Evolutionary conservation across 2,113 vertebrate species (phyloP).

Genomic region (Accipiter cooperii): DNA sequence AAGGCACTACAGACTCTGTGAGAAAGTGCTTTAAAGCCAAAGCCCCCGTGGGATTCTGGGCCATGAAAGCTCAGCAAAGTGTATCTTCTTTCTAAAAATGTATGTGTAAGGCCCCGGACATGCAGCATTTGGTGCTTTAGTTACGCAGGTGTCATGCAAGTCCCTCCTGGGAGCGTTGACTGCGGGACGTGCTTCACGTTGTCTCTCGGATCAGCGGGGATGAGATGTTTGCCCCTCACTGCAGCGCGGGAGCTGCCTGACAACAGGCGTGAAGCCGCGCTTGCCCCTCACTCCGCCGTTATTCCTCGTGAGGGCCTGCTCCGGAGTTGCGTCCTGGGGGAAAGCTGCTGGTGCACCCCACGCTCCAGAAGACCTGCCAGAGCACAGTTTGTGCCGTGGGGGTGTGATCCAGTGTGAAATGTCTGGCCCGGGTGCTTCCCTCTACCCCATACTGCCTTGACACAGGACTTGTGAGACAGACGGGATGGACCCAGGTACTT

Average conservation of each 20-base stretch:
- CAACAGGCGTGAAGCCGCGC: neutral
- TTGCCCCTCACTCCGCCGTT: neutral
- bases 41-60: neutral
- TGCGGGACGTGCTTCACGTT: neutral
- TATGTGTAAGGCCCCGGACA: neutral
- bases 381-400: neutral
- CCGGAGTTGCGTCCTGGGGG: neutral
- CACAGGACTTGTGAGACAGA: neutral
- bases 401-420: neutral
- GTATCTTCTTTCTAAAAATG: neutral
- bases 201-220: neutral
- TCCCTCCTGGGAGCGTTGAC: neutral
- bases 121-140: neutral
- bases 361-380: neutral
- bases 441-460: neutral
- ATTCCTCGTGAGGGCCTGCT: neutral
- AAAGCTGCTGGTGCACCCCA: neutral
- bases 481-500: neutral
- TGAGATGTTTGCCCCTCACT: neutral
- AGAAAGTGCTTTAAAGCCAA: neutral
- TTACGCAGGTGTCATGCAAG: neutral
- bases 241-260: neutral
- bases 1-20: neutral
- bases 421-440: neutral
- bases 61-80: neutral